Evolutionary conservation across 2,888 invertebrate species (phyloP).

Genomic region (Cephus spinipes): DNA sequence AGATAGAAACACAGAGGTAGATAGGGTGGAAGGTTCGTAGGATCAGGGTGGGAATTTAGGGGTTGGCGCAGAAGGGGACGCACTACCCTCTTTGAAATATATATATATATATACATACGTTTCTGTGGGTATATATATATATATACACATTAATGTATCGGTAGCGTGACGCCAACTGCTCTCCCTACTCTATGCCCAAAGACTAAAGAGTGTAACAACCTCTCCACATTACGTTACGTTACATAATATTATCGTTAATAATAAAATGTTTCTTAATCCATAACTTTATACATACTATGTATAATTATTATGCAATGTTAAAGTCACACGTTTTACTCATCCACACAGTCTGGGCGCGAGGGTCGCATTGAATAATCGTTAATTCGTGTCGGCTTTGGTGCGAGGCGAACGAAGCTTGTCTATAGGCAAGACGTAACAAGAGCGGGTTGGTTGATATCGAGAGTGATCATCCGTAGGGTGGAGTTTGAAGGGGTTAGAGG

Average conservation of each 20-base stretch:
- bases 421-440: not conserved
- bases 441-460: not conserved
- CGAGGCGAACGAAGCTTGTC: not conserved
- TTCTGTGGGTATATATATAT: not conserved
- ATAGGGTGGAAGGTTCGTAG: not conserved
- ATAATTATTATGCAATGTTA: constrained; percentile 66
- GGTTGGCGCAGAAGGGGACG: not conserved
- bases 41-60: not conserved
- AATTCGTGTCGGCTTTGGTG: constrained; percentile 26
- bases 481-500: not conserved
- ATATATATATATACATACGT: not conserved
- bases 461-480: not conserved
- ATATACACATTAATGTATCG: not conserved
- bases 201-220: constrained; percentile 55
- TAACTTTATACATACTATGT: constrained; percentile 67
- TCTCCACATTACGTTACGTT: constrained; percentile 57
- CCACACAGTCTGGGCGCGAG: constrained; percentile 57
- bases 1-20: not conserved
- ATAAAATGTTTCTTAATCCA: constrained; percentile 62
- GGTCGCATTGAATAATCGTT: constrained; percentile 44
- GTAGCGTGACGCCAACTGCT: constrained; percentile 22
- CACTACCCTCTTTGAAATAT: not conserved
- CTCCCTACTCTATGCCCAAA: constrained; percentile 49
- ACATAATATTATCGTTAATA: constrained; percentile 61
- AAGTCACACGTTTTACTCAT: constrained; percentile 60